Conservation (phyloP, 2,113 vertebrate species). For the Progne subis region DNA sequence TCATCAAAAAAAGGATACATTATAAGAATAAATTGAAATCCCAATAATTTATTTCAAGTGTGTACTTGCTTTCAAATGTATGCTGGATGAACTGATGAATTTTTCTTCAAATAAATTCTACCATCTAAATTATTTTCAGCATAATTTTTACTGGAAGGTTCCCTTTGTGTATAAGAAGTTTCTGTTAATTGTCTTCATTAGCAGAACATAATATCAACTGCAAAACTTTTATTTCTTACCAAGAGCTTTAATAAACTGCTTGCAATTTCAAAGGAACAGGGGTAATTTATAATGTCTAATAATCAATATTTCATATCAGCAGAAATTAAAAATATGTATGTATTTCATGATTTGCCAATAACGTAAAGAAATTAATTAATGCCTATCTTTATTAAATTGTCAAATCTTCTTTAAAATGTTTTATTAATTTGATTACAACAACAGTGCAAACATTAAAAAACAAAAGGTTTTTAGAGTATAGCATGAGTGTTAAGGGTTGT, state of each 20-base stretch:
- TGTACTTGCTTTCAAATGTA: background rate
- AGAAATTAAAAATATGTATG: background rate
- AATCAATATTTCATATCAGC: background rate
- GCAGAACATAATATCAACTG: background rate
- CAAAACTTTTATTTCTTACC: background rate
- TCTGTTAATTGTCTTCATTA: background rate
- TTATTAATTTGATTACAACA: background rate
- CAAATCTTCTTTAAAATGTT: background rate
- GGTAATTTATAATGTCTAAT: background rate
- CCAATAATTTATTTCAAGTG: background rate
- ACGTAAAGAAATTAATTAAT: background rate
- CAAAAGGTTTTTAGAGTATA: background rate
- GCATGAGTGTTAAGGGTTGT: background rate
- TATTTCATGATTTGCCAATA: background rate
- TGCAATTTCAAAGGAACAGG: background rate
- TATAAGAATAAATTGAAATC: background rate
- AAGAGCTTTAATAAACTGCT: background rate
- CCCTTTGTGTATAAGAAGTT: background rate
- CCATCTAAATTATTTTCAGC: background rate
- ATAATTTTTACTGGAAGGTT: background rate
- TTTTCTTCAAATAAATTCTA: background rate
- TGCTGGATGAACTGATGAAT: background rate
- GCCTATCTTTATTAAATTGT: background rate
- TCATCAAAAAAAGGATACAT: background rate
- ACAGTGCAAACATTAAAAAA: background rate